Evolutionary conservation across 2,888 invertebrate genomes (phyloP), one percentile per base, ranked within the genome.

Genomic region (Oligia strigilis): DNA sequence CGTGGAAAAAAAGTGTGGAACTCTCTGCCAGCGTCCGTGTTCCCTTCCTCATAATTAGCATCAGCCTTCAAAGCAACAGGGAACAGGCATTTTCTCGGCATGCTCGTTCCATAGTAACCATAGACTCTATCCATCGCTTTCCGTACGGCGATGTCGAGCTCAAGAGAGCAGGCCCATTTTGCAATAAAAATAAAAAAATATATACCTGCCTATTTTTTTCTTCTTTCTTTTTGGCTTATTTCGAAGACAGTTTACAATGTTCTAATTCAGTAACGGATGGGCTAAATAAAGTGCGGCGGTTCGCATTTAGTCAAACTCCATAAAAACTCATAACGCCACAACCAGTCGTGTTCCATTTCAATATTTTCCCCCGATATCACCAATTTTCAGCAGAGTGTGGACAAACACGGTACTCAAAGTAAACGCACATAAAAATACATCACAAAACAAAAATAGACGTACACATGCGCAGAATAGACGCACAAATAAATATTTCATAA

Each of bases 401-500:
- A 43, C 8, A 82, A 36, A 77, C 46, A 66, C n/a, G n/a, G 11
- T 43, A 52, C 14, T 69, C 52, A 40, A 65, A 82, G 14, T 72
- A 70, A 70, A 71, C 58, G 17, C 4, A 29, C 52, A 60, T n/a
- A 62, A 55, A 46, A 82, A 40, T 17, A 46, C 36, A 58, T 6
- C 55, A 75, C n/a, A 65, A 43, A 71, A 49, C 46, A 55, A 69
- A 83, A 64, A 78, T 64, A 71, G 8, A 49, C 19, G 2, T 55
- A 69, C 49, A 69, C 72, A 64, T 58, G 49, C 43, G 62, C 55
- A 58, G 29, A 58, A 60, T 14, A 64, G n/a, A 62, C 49, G 49
- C 46, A 64, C 19, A 49, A 43, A 71, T 80, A 58, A 76, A 83
- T 73, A 72, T 74, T 80, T 74, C 46, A 72, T 74, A 46, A 46